Percentiles rank a stretch among this genome's conserved stretches.
These are phyloP conservation scores for Lamprotornis superbus DNA, from an alignment of 2,113 vertebrate species.

Conservation along the genomic window DNA sequence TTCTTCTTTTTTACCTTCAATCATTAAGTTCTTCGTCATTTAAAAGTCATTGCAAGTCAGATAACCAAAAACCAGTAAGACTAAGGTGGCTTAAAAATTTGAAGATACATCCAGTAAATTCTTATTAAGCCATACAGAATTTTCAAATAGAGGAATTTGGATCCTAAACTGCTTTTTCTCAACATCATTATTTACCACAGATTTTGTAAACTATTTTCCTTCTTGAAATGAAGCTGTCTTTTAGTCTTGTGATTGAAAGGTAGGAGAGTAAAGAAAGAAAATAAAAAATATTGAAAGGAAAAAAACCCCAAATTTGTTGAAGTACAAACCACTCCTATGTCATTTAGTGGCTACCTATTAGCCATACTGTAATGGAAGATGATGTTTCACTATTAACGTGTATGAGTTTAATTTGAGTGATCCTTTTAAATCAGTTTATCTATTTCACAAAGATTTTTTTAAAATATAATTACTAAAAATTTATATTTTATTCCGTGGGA, in stretches of 20 bases:
- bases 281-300: background rate
- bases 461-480: background rate
- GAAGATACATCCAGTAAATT: background rate
- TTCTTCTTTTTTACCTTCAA: background rate
- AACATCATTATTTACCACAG: background rate
- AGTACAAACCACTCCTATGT: background rate
- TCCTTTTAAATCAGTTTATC: background rate
- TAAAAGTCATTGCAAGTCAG: background rate
- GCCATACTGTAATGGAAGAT: background rate
- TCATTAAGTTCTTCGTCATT: background rate
- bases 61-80: background rate
- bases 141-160: background rate
- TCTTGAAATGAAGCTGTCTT: background rate
- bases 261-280: background rate
- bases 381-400: background rate
- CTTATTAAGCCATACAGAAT: background rate
- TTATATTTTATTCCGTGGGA: background rate
- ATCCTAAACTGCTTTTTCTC: background rate
- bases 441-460: background rate
- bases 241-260: background rate
- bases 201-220: background rate
- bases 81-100: background rate
- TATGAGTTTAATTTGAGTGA: background rate
- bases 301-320: rapidly evolving
- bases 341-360: background rate